Conservation (phyloP, 2,797 vertebrate genomes). For the Poecilia gillii region DNA sequence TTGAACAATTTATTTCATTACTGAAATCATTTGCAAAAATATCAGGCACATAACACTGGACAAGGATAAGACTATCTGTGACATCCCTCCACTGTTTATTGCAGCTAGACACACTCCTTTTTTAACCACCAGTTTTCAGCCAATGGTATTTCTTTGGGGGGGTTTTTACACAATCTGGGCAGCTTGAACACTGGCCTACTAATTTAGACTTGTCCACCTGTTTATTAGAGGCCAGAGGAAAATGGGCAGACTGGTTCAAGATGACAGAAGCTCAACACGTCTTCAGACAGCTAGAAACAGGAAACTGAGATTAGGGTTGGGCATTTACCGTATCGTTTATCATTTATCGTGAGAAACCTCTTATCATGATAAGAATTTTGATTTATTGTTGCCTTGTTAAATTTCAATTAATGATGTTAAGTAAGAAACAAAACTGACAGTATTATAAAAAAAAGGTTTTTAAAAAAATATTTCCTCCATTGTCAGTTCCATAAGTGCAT, state of each 20-base stretch:
- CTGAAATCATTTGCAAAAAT: neutral
- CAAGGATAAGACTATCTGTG: neutral
- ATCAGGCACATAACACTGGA: neutral
- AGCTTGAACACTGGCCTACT: neutral
- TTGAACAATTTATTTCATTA: neutral
- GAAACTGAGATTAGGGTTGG: neutral
- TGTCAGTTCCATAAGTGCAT: too few relatives aligned
- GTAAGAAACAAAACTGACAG: too few relatives aligned
- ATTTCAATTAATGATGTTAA: too few relatives aligned
- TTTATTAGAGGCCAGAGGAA: neutral
- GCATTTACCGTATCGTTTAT: too few relatives aligned
- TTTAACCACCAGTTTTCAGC: neutral
- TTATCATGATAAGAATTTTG: too few relatives aligned
- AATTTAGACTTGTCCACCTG: neutral
- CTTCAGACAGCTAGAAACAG: neutral
- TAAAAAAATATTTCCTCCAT: too few relatives aligned
- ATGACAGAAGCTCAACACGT: neutral
- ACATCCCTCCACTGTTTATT: neutral
- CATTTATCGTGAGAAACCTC: too few relatives aligned
- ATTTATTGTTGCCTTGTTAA: too few relatives aligned
- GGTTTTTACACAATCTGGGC: neutral
- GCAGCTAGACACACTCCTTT: neutral
- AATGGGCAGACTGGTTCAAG: neutral
- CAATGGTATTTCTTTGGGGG: too few relatives aligned
- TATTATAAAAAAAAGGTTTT: too few relatives aligned